Evolutionary conservation across 35 echinoderm and acorn worm genomes (phyloP), one percentile per base, ranked within the genome.

Genomic region (Apostichopus japonicus): DNA sequence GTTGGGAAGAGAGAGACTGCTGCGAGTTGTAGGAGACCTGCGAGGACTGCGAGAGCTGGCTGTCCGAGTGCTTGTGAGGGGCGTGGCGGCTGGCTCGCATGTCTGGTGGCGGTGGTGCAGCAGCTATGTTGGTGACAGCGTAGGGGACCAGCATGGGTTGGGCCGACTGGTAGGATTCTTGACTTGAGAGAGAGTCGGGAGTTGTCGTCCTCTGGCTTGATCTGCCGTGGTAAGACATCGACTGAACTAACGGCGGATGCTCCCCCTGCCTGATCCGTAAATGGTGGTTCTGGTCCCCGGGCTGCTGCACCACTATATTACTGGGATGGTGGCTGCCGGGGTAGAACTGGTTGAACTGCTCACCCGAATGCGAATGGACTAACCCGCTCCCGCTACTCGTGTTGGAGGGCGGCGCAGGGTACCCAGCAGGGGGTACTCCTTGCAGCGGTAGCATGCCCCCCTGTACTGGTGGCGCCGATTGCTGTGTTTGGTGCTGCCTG

Each of bases 61-160:
- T 98, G 73, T 98, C 96, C 5, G 96, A 98, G 91, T 98, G 96
- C 89, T 98, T 95, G 84, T 98, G 96, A 22, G 94, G 86, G 76
- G 91, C 77, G 15, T 73, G 65, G 7, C 92, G 95, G 8, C 89
- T 92, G 54, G 21, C 25, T 0, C 95, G 76, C 24, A 90, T 75
- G 78, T 97, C 87, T 72, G 88, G 88, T 16, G 72, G 77, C 14
- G 53, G 14, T 10, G 76, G 76, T 3, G 33, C 33, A 17, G 91
- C 24, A 53, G 78, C 71, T 56, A 91, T 91, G 55, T 62, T 81
- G 16, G 93, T 90, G 59, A 94, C 93, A 13, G 90, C 88, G 79
- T 94, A 92, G 87, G 91, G 94, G n/a, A 95, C 87, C 25, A 72
- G 92, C 65, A 86, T 93, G 23, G 77, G 90, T 59, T 76, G 95